Percentiles rank a stretch among this genome's conserved stretches.
These are phyloP conservation scores for Poecile atricapillus DNA, from an alignment of 2,113 vertebrate species.

Conservation along the genomic window DNA sequence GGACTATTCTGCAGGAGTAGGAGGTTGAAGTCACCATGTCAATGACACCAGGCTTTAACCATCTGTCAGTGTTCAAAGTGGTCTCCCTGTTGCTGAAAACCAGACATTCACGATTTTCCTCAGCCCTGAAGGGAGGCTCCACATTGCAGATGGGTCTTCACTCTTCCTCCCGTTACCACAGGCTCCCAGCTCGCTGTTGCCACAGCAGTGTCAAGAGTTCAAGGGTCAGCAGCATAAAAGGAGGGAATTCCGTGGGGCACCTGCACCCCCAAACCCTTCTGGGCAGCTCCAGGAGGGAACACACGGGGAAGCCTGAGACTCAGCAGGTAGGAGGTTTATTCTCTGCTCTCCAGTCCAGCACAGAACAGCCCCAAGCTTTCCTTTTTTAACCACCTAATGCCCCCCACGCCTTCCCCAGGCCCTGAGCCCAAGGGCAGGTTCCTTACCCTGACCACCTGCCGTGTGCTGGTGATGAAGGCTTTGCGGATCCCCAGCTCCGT, in stretches of 20 bases:
- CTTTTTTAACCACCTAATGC: background rate
- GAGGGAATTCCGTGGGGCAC: background rate
- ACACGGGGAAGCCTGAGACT: rapidly evolving
- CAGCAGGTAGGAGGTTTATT: background rate
- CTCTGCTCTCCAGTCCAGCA: background rate
- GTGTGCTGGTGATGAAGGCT: constrained; percentile 90
- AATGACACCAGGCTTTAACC: background rate
- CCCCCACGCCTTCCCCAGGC: background rate
- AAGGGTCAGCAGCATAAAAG: background rate
- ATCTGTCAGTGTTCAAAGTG: background rate
- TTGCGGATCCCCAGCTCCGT: constrained; percentile 89
- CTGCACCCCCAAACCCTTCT: background rate
- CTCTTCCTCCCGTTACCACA: background rate
- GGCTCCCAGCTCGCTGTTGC: background rate
- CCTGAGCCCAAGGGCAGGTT: background rate
- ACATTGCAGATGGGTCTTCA: background rate
- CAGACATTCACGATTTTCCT: rapidly evolving
- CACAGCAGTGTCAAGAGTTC: background rate
- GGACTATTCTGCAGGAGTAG: background rate
- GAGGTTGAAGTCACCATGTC: background rate
- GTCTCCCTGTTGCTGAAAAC: background rate
- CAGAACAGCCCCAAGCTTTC: background rate
- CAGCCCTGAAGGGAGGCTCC: background rate
- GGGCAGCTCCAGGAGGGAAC: background rate
- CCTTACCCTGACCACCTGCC: constrained; percentile 89